A percentile compares a stretch with the other conserved stretches of the same genome.
Evolutionary conservation across 2,888 invertebrate species (phyloP).

Genomic region (Tenthredo amoena): DNA sequence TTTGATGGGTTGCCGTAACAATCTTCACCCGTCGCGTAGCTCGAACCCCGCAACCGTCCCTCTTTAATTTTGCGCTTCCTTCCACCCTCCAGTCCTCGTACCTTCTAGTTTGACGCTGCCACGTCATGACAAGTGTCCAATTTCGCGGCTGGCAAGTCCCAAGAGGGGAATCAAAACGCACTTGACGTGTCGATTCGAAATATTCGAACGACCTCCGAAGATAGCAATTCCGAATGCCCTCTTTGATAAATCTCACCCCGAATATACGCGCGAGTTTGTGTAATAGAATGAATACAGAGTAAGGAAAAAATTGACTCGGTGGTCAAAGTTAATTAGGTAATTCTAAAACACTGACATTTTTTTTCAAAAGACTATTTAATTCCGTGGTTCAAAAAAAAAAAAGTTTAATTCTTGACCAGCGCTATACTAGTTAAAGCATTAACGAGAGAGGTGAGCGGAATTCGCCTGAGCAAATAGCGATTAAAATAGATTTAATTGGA

Average conservation of each 20-base stretch:
- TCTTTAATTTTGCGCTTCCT: conserved; percentile 41
- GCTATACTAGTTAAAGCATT: background rate
- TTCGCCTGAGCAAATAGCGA: conserved; percentile 12
- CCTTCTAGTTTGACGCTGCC: conserved; percentile 34
- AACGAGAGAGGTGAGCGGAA: background rate
- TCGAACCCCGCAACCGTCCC: conserved; percentile 4
- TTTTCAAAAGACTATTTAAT: background rate
- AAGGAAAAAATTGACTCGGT: background rate
- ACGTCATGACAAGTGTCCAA: conserved; percentile 44
- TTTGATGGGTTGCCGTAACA: conserved; percentile 34
- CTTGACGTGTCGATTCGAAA: conserved; percentile 16
- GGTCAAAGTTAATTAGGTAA: background rate
- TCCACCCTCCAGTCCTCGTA: conserved; percentile 3
- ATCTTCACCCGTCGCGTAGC: background rate
- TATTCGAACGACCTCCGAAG: conserved; percentile 24
- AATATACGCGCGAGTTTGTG: background rate
- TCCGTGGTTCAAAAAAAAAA: background rate
- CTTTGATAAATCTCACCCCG: conserved; percentile 9
- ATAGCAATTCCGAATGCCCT: conserved; percentile 6
- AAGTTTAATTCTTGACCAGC: background rate
- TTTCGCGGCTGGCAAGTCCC: conserved; percentile 32
- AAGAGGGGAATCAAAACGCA: conserved; percentile 40
- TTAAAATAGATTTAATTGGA: conserved; percentile 18
- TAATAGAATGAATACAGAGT: background rate
- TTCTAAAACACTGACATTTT: background rate